Evolutionary conservation across 2,797 vertebrate genomes (phyloP).

Genomic region (Sebastes diploproa): DNA sequence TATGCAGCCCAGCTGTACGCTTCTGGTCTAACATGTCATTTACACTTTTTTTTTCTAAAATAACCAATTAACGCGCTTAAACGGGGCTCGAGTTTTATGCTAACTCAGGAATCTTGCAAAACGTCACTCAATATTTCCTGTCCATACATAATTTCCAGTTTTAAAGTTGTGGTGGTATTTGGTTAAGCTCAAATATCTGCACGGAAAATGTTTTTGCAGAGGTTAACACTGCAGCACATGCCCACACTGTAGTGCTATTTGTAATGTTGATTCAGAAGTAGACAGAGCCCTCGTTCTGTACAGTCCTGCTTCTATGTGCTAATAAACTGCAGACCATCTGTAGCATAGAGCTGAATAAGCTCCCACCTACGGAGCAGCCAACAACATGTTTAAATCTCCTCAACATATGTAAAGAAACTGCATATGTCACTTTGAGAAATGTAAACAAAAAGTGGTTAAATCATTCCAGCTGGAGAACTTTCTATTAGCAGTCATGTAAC

Average conservation of each 20-base stretch:
- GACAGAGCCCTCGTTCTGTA: slow-evolving; percentile 29
- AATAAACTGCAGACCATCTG: slow-evolving; percentile 44
- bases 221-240: slow-evolving; percentile 39
- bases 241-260: slow-evolving; percentile 29
- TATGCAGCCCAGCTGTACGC: slow-evolving; percentile 34
- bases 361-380: slow-evolving; percentile 33
- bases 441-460: slow-evolving; percentile 17
- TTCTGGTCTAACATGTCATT: slow-evolving; percentile 25
- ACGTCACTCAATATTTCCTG: slow-evolving; percentile 72
- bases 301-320: slow-evolving; percentile 10
- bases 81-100: slow-evolving; percentile 56
- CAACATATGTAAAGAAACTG: slow-evolving; percentile 1
- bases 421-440: slow-evolving; percentile 5
- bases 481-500: slow-evolving; percentile 1
- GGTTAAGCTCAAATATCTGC: slow-evolving; percentile 70
- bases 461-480: slow-evolving; percentile 11
- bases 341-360: slow-evolving; percentile 29
- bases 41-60: slow-evolving; percentile 23
- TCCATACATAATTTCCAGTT: slow-evolving; percentile 59
- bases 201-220: slow-evolving; percentile 61
- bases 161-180: slow-evolving; percentile 68
- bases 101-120: slow-evolving; percentile 68
- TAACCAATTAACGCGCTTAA: slow-evolving; percentile 71
- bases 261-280: slow-evolving; percentile 35
- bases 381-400: slow-evolving; percentile 5